Evolutionary conservation across 2,888 invertebrate species (phyloP).

Genomic region (Drosophila tanythrix): DNA sequence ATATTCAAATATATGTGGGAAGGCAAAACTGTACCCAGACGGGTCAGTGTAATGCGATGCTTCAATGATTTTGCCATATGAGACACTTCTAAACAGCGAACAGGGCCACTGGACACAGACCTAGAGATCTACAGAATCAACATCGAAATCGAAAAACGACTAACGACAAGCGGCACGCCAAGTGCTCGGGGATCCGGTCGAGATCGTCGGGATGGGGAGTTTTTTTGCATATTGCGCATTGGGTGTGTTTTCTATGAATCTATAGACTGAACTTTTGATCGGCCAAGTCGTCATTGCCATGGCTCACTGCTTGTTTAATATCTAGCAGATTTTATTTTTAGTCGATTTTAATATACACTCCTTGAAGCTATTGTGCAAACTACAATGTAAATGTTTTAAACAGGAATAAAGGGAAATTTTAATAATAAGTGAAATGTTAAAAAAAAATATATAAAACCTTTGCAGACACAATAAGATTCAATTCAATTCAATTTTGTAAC

Average conservation of each 20-base stretch:
- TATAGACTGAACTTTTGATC: not conserved
- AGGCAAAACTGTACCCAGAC: constrained; percentile 56
- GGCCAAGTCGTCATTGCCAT: not conserved
- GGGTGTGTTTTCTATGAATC: not conserved
- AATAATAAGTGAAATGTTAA: not conserved
- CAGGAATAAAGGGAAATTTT: not conserved
- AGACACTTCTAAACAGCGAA: constrained; percentile 40
- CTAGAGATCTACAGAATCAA: constrained; percentile 47
- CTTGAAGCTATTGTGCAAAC: not conserved
- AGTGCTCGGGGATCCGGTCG: constrained; percentile 59
- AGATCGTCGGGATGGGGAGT: constrained; percentile 37
- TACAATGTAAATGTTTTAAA: not conserved
- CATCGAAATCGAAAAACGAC: constrained; percentile 20
- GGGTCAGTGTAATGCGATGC: constrained; percentile 60
- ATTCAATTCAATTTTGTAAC: not conserved
- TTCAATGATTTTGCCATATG: constrained; percentile 64
- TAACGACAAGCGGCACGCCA: constrained; percentile 40
- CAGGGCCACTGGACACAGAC: constrained; percentile 9
- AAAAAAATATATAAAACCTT: too few relatives aligned
- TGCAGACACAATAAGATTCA: not conserved
- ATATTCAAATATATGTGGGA: constrained; percentile 32
- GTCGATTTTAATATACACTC: not conserved
- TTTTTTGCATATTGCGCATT: not conserved
- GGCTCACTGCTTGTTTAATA: not conserved
- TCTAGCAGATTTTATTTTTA: not conserved